Evolutionary conservation across 2,797 vertebrate genomes (phyloP), one percentile per base, ranked within the genome.

Genomic region (Pangasius larnaudii): DNA sequence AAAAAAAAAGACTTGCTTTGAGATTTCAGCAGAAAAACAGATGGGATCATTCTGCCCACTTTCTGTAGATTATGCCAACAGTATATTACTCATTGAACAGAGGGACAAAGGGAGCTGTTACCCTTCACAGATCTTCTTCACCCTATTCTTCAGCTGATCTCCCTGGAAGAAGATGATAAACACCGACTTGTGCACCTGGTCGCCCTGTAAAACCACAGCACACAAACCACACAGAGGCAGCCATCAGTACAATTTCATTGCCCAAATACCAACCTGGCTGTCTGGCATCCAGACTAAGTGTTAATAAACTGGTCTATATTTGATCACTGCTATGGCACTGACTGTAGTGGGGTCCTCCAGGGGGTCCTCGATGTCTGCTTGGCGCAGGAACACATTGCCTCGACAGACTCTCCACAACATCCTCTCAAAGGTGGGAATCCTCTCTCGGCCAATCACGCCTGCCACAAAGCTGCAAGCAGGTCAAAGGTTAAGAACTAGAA

Each of bases 141-240:
- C 98, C 91, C 98, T 95, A 93, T 98, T 99, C 94, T 98, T 99
- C 92, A 99, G 91, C 88, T 99, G 98, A 92, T 99, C 98, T 0
- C 98, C 98, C 97, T 99, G 98, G 94, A 99, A 99, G 93, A 99
- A 99, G 94, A 99, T 98, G 92, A 98, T 99, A 92, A 99, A 99
- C 79, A 99, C 98, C 8, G 98, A 98, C 92, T 99, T 99, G 96
- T 98, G 97, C 91, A 99, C 98, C 46, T 98, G 96, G 94, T 98
- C 98, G 4, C 98, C 97, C 98, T 99, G 89, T 75, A 72, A 90
- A 53, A 90, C 61, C 82, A 63, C 39, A 63, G 27, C 36, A 61
- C 36, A 16, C 24, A 39, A 7, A 51, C 11, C 74, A 77, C 5
- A 51, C 46, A 30, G 9, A 42, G 11, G 46, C 13, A 61, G 58